These are phyloP conservation scores for Nemurella pictetii DNA, from an alignment of 2,888 invertebrate genomes.

Conservation along the genomic window DNA sequence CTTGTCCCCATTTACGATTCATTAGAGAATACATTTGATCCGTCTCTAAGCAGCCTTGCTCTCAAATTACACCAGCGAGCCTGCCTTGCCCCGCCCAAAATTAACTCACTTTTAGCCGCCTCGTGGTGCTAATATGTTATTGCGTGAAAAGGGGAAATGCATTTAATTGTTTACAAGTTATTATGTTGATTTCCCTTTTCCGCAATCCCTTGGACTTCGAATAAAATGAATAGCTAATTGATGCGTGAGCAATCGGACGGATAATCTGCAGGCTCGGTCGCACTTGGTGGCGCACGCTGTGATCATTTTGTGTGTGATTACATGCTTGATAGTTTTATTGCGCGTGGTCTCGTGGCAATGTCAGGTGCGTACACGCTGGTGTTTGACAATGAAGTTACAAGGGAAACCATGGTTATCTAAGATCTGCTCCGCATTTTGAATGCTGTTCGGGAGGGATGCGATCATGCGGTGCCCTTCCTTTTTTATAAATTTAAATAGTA, in stretches of 20 bases:
- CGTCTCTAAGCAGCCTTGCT: conserved; percentile 18
- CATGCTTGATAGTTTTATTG: neutral
- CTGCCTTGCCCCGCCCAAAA: conserved; percentile 23
- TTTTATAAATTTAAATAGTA: too few relatives aligned
- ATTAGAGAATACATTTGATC: conserved; percentile 10
- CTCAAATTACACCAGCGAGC: conserved; percentile 10
- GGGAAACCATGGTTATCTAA: too few relatives aligned
- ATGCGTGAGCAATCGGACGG: neutral
- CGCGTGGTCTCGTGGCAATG: neutral
- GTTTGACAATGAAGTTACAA: too few relatives aligned
- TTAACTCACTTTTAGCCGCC: neutral
- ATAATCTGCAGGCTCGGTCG: neutral
- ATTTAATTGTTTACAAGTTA: neutral
- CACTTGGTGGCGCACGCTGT: neutral
- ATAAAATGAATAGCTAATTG: neutral
- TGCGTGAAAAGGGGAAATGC: neutral
- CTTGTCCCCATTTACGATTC: conserved; percentile 15
- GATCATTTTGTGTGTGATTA: neutral
- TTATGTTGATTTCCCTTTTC: neutral
- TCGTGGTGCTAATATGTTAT: neutral
- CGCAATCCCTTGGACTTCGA: neutral
- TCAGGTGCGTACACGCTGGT: neutral
- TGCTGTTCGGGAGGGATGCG: too few relatives aligned
- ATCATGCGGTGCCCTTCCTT: too few relatives aligned
- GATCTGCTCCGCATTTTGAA: too few relatives aligned